Percentiles rank a stretch among this genome's conserved stretches.
Conservation (phyloP, 2,113 vertebrate species). For the Pseudorasbora parva region DNA sequence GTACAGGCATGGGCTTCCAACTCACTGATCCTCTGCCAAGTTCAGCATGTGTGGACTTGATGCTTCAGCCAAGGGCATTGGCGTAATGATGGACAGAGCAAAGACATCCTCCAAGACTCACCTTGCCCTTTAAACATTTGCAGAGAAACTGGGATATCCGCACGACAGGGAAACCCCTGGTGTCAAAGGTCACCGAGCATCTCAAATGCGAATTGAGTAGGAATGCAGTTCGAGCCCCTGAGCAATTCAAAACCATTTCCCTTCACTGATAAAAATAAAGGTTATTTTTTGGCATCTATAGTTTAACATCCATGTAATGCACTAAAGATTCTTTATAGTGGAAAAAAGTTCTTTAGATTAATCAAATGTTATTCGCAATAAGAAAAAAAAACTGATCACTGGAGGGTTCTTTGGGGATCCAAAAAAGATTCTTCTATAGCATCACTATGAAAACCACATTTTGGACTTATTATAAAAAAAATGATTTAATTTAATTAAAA, state of each 20-base stretch:
- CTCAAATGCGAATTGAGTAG: constrained; percentile 45
- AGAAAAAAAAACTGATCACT: background rate
- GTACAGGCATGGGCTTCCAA: constrained; percentile 52
- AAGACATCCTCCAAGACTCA: constrained; percentile 47
- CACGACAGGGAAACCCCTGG: constrained; percentile 51
- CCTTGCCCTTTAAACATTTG: constrained; percentile 59
- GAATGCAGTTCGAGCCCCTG: constrained; percentile 33
- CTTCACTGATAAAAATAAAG: background rate
- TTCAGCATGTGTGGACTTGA: constrained; percentile 58
- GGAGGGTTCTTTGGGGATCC: background rate
- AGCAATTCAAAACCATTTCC: constrained; percentile 21
- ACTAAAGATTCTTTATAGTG: background rate
- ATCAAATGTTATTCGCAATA: background rate
- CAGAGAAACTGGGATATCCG: constrained; percentile 51
- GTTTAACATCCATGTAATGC: background rate
- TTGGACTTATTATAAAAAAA: too few relatives aligned
- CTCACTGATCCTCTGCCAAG: constrained; percentile 62
- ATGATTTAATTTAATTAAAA: background rate
- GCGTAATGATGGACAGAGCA: constrained; percentile 58
- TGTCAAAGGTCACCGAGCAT: constrained; percentile 52
- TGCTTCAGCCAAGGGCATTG: constrained; percentile 60
- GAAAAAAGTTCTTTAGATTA: background rate
- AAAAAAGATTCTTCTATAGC: background rate
- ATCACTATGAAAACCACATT: background rate
- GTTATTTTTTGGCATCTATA: background rate